These are phyloP conservation scores for Schrankia costaestrigalis DNA, from an alignment of 2,888 invertebrate genomes.

Conservation along the genomic window DNA sequence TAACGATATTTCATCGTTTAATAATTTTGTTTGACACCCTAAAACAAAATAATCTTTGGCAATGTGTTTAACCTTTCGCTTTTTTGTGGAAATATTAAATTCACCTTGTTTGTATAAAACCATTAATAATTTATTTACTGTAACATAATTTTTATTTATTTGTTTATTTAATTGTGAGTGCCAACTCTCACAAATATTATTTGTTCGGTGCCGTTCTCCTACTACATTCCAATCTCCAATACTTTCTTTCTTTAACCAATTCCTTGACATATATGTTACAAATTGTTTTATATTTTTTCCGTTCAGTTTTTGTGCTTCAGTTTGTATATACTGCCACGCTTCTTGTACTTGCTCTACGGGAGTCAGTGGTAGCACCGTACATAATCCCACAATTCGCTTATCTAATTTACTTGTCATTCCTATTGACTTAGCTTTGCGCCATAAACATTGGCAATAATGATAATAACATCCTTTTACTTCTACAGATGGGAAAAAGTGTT, in stretches of 20 bases:
- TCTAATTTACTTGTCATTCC: slow-evolving; percentile 1
- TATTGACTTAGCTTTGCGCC: neutral
- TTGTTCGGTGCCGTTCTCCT: slow-evolving; percentile 1
- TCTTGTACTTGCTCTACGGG: slow-evolving; percentile 1
- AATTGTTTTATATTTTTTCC: slow-evolving; percentile 1
- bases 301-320: slow-evolving; percentile 1
- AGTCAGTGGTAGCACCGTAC: slow-evolving; percentile 2
- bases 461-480: neutral
- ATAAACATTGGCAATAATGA: slow-evolving; percentile 2
- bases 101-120: slow-evolving; percentile 2
- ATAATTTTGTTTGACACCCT: slow-evolving; percentile 2
- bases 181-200: slow-evolving; percentile 1
- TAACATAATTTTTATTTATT: slow-evolving; percentile 3
- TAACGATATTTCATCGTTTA: slow-evolving; percentile 1
- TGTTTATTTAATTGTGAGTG: slow-evolving; percentile 2
- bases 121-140: slow-evolving; percentile 1
- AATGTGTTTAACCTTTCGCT: neutral
- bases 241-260: neutral
- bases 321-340: slow-evolving; percentile 1
- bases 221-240: neutral
- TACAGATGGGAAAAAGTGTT: slow-evolving; percentile 1
- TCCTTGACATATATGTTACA: slow-evolving; percentile 1
- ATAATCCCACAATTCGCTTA: slow-evolving; percentile 3
- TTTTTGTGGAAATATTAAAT: slow-evolving; percentile 2
- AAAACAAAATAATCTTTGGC: slow-evolving; percentile 2